These are phyloP conservation scores for Pseudococcus viburni DNA, from an alignment of 2,888 invertebrate genomes.

Conservation along the genomic window DNA sequence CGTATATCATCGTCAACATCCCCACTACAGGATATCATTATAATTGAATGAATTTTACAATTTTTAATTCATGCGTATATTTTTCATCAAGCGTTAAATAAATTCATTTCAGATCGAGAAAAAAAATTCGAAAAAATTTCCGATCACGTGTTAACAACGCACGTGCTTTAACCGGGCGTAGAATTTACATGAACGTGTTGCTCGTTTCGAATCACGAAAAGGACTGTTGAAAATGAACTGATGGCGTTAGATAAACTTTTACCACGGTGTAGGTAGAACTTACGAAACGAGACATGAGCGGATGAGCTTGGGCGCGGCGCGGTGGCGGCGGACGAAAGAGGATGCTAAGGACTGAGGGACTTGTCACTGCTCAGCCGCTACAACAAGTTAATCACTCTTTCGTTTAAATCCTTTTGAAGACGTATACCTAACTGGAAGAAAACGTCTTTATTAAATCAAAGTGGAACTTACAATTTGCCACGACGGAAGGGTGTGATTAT, in stretches of 20 bases:
- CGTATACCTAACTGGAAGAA: slow-evolving; percentile 59
- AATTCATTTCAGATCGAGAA: background rate
- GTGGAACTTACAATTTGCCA: slow-evolving; percentile 60
- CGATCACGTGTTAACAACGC: slow-evolving; percentile 54
- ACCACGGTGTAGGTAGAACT: slow-evolving; percentile 7
- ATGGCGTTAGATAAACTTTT: slow-evolving; percentile 61
- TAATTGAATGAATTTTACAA: background rate
- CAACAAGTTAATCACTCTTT: slow-evolving; percentile 66
- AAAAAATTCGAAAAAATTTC: slow-evolving; percentile 32
- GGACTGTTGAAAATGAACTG: slow-evolving; percentile 65
- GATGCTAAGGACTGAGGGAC: slow-evolving; percentile 55
- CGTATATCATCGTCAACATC: background rate
- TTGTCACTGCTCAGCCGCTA: slow-evolving; percentile 65
- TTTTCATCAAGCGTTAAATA: slow-evolving; percentile 21
- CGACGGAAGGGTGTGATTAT: slow-evolving; percentile 18
- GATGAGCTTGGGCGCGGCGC: background rate
- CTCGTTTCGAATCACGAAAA: slow-evolving; percentile 61
- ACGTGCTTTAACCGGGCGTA: slow-evolving; percentile 5
- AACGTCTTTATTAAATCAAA: slow-evolving; percentile 66
- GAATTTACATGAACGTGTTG: slow-evolving; percentile 52
- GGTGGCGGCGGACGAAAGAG: slow-evolving; percentile 22
- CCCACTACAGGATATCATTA: background rate
- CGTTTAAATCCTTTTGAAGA: slow-evolving; percentile 64
- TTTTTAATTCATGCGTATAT: background rate
- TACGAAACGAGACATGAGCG: slow-evolving; percentile 59